Conservation (phyloP, 2,113 vertebrate species). For the Todiramphus chloris region DNA sequence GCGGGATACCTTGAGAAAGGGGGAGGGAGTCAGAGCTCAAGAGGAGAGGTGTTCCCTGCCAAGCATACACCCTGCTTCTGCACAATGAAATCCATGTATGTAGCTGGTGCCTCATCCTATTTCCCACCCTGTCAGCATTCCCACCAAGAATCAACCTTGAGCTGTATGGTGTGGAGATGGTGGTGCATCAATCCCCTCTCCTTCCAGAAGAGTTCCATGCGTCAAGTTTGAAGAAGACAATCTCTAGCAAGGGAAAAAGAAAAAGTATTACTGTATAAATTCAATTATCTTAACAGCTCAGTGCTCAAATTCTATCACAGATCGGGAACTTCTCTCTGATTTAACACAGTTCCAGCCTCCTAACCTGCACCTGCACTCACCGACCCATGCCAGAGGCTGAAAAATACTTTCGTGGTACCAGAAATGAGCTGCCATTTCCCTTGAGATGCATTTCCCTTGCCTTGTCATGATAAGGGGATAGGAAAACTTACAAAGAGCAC, state of each 20-base stretch:
- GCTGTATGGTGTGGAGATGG: accelerated
- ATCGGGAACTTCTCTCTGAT: constrained; percentile 27
- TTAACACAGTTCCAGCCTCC: constrained; percentile 31
- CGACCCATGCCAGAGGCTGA: neutral
- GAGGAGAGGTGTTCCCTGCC: neutral
- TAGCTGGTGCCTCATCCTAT: neutral
- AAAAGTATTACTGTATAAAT: constrained; percentile 21
- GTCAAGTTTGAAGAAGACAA: neutral
- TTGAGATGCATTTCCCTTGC: neutral
- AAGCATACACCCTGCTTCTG: neutral
- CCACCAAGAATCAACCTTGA: neutral
- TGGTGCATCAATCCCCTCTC: neutral
- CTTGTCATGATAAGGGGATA: neutral
- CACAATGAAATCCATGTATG: neutral
- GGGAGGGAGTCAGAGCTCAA: neutral
- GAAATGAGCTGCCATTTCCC: neutral
- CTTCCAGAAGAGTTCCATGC: neutral
- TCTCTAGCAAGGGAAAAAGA: neutral
- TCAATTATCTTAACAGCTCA: constrained; percentile 46
- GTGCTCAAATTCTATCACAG: constrained; percentile 30
- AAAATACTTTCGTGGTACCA: neutral
- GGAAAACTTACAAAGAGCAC: neutral
- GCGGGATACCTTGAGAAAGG: neutral
- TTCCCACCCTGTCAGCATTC: neutral
- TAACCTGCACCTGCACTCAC: neutral